Percentiles rank a stretch among this genome's conserved stretches.
Evolutionary conservation across 2,888 invertebrate species (phyloP).

Genomic region (Andrena hattorfiana): DNA sequence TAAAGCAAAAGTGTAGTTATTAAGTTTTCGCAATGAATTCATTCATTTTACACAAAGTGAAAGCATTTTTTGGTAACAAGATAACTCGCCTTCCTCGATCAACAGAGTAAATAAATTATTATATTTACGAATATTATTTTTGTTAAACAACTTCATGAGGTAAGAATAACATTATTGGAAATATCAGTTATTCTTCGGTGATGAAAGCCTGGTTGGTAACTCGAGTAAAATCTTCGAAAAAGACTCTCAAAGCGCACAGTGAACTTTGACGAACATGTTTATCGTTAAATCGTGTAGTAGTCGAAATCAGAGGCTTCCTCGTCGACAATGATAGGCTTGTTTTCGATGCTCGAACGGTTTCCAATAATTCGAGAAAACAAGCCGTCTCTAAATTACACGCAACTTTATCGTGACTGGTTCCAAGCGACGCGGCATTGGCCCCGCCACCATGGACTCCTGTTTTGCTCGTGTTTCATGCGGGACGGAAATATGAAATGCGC

Average conservation of each 20-base stretch:
- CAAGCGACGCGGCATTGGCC: constrained; percentile 40
- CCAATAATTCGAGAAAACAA: constrained; percentile 53
- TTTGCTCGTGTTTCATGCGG: constrained; percentile 29
- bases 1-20: too few species aligned
- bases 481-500: neutral
- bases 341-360: constrained; percentile 44
- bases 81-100: too few species aligned
- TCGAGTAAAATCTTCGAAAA: constrained; percentile 21
- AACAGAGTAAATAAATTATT: too few species aligned
- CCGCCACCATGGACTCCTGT: constrained; percentile 8
- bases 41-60: too few species aligned
- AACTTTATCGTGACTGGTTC: constrained; percentile 52
- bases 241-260: constrained; percentile 44
- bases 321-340: constrained; percentile 55
- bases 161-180: neutral
- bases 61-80: too few species aligned
- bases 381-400: constrained; percentile 55
- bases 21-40: too few species aligned
- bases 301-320: constrained; percentile 46
- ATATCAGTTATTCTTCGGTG: neutral
- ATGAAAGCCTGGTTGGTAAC: constrained; percentile 13
- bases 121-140: too few species aligned
- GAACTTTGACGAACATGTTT: constrained; percentile 46
- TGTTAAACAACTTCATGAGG: too few species aligned
- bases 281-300: neutral